Base-by-base conservation (phyloP, 2,113 vertebrate species). In the Pimephales promelas region DNA sequence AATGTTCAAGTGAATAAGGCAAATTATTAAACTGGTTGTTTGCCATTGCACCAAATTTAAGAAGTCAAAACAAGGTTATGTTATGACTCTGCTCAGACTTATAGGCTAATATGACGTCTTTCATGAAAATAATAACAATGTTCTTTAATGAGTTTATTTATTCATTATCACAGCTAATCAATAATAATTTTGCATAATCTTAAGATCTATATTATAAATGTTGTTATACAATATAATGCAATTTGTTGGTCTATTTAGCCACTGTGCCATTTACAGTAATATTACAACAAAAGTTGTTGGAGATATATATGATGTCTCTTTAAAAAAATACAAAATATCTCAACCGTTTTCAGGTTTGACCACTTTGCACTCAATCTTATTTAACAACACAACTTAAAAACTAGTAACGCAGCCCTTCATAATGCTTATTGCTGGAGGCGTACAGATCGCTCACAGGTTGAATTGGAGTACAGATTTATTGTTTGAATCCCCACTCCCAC, bases 381-480 rank as follows among this genome's bases (percentile, higher is more conserved):
- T 14, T 34, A 13, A 45, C 20, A 14, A 66, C 47, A 52, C 16
- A 36, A 62, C 40, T 62, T 61, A 22, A 26, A 3, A 52, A 81
- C 61, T 20, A 52, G 47, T 74, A 26, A 47, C 57, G 28, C 16
- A 47, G 8, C 56, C 18, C 47, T 28, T 80, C 10, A 4, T 57
- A 45, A 31, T 61, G 18, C 57, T 68, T 52, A 82, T 70, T 83
- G 80, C 43, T 34, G 9, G 59, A 72, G 80, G 84, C 83, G 59
- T 64, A 82, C 64, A 68, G 82, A 88, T 87, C 75, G 77, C 86
- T 88, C 72, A 45, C 16, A 80, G 75, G 57, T 76, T 81, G 79
- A 88, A 87, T 86, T 85, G 82, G 73, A 83, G 74, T 5, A 57
- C 57, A 83, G 80, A 88, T 86, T 84, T 81, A 89, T 88, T 76